Conservation (phyloP, 1,140 invertebrate genomes). For the Ceratina calcarata region DNA sequence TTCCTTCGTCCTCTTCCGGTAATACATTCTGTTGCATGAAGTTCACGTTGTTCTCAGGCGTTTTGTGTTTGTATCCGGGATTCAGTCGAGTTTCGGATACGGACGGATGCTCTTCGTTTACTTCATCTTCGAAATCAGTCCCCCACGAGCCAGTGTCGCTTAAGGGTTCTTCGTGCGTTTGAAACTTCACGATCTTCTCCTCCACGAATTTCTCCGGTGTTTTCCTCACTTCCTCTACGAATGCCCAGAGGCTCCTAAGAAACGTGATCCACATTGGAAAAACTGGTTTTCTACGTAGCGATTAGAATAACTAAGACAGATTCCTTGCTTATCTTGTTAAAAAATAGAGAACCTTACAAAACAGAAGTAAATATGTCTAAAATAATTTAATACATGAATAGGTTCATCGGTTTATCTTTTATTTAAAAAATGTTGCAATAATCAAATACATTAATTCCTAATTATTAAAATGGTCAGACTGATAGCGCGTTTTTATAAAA, state of each 20-base stretch:
- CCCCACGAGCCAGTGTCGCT: conserved; percentile 75
- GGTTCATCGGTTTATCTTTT: too few relatives aligned
- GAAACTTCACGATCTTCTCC: conserved; percentile 31
- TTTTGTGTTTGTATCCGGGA: not conserved
- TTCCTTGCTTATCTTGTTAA: too few relatives aligned
- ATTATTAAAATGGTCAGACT: not conserved
- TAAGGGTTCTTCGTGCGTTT: conserved; percentile 55
- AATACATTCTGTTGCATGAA: not conserved
- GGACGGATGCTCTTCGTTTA: conserved; percentile 53
- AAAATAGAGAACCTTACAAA: too few relatives aligned
- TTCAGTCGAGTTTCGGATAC: not conserved
- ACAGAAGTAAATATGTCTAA: too few relatives aligned
- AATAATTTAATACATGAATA: too few relatives aligned
- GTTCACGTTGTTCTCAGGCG: not conserved
- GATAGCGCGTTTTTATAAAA: conserved; percentile 20
- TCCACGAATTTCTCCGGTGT: conserved; percentile 68
- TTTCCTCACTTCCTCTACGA: conserved; percentile 73
- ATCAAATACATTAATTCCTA: not conserved
- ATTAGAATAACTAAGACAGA: too few relatives aligned
- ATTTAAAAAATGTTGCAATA: not conserved
- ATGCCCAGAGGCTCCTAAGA: conserved; percentile 70
- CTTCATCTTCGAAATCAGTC: conserved; percentile 74
- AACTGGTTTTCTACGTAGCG: not conserved
- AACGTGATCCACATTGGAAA: not conserved
- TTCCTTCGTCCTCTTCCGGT: conserved; percentile 56